These are phyloP conservation scores for Acanthopagrus latus DNA, from an alignment of 2,797 vertebrate genomes.

Conservation along the genomic window DNA sequence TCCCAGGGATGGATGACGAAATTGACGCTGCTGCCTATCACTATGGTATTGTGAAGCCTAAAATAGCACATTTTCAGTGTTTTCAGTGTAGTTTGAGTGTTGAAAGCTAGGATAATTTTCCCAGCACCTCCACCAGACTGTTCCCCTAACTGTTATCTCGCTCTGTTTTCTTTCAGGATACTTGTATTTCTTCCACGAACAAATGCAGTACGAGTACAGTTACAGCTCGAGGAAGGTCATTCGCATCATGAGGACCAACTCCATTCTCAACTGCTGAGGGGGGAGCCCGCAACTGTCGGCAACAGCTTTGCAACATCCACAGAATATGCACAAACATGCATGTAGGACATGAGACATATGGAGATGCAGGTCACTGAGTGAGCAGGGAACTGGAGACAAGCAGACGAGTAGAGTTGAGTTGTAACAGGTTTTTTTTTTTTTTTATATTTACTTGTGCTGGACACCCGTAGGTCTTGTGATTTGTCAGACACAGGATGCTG, in stretches of 20 bases:
- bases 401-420: neutral
- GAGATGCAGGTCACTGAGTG: neutral
- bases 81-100: neutral
- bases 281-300: neutral
- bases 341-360: neutral
- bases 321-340: neutral
- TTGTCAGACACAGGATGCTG: conserved; percentile 56
- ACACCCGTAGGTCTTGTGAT: conserved; percentile 33
- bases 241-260: conserved; percentile 90
- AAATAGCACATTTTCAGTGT: neutral
- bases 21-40: conserved; percentile 91
- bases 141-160: neutral
- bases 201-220: conserved; percentile 92
- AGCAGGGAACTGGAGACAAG: neutral
- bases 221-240: conserved; percentile 89
- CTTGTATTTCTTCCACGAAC: conserved; percentile 91
- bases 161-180: conserved; percentile 85
- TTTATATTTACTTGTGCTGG: conserved; percentile 63
- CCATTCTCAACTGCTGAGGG: conserved; percentile 91
- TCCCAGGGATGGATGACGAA: conserved; percentile 92
- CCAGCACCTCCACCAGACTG: neutral
- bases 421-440: neutral
- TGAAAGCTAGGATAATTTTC: neutral
- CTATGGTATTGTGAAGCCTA: conserved; percentile 84
- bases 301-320: neutral